Conservation (phyloP, 2,888 invertebrate species). For the Prosopocoilus inquinatus region DNA sequence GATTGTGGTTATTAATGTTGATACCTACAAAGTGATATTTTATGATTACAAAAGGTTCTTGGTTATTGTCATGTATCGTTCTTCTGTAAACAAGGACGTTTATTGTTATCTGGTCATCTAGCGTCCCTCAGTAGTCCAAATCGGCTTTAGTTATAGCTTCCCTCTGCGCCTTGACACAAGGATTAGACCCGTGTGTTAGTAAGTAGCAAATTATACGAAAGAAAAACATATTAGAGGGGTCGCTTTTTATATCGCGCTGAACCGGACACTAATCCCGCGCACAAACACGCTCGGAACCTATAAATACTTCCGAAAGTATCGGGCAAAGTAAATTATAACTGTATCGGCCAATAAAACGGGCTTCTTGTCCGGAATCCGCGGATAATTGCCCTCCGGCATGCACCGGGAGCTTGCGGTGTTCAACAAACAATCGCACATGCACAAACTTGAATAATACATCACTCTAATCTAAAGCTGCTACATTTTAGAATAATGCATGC, state of each 20-base stretch:
- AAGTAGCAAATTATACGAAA: no score
- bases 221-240: neutral
- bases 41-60: no score
- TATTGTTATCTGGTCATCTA: no score
- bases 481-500: conserved; percentile 13
- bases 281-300: conserved; percentile 25
- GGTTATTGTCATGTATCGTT: no score
- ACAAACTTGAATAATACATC: conserved; percentile 22
- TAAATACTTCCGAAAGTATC: conserved; percentile 28
- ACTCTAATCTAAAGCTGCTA: conserved; percentile 19
- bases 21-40: no score
- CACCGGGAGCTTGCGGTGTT: conserved; percentile 3
- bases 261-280: conserved; percentile 17
- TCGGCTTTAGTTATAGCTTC: no score
- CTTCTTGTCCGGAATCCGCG: conserved; percentile 15
- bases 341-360: conserved; percentile 25
- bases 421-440: conserved; percentile 21
- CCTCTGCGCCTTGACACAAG: no score
- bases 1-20: no score
- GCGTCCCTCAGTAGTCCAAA: no score
- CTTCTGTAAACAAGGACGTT: no score
- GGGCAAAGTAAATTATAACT: conserved; percentile 22
- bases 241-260: conserved; percentile 9
- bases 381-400: conserved; percentile 15
- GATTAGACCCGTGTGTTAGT: no score